Base-by-base conservation (phyloP, 2,797 vertebrate species). In the Otolemur crassicaudatus region DNA sequence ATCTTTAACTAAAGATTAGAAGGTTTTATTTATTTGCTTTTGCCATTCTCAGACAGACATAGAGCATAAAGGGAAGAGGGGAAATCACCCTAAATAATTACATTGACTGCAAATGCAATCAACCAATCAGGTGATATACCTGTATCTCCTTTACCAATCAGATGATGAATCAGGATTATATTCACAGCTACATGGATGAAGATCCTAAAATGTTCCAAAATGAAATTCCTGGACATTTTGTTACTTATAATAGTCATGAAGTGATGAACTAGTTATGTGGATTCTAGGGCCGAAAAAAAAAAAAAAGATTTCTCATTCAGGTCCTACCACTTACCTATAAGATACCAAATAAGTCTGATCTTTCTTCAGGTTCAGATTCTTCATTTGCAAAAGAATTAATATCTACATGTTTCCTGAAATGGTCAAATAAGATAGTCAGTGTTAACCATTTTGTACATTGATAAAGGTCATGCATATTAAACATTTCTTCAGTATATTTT, bases 381-480 rank as follows among this genome's bases (percentile, higher is more conserved):
- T 90, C 76, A 65, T 92, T 94, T 96, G 67, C n/a, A 34, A 95
- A 92, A 70, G 37, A 72, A 87, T 79, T 61, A 37, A 46, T 29
- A 25, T 61, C 16, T 92, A 49, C 17, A 22, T 31, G 60, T 49
- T 61, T 89, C 29, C 53, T 90, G 37, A 91, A 93, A 90, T 77
- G 7, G 94, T 69, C 43, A 46, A 49, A 91, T 86, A 20, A 76
- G 29, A 23, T 37, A 37, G 23, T 43, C 61, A 84, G 13, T 56
- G 7, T 65, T 61, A 86, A 72, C n/a, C 23, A 69, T 31, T 92
- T 87, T 90, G 12, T 67, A 27, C 23, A 60, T 27, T 34, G 25
- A 69, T 34, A 82, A 81, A 96, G 1, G 1, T 70, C 67, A 43
- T 29, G 56, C 2, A 80, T 12, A 77, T 81, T 73, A 49, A 75